Evolutionary conservation across 2,888 invertebrate genomes (phyloP).

Genomic region (Linnaemya vulpina): DNA sequence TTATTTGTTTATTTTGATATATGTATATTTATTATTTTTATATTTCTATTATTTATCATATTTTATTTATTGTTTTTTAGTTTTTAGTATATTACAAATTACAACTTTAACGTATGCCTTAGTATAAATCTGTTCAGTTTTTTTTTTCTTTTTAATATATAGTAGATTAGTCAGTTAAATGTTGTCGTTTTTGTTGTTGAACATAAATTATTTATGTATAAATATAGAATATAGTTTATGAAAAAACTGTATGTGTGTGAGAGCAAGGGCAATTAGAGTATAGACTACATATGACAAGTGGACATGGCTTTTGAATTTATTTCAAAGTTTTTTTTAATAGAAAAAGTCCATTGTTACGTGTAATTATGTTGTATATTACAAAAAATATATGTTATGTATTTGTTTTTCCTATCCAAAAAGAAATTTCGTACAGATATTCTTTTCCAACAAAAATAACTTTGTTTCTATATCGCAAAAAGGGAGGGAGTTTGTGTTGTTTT

Average conservation of each 20-base stretch:
- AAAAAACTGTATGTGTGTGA: conserved; percentile 20
- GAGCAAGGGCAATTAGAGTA: conserved; percentile 7
- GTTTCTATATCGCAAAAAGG: conserved; percentile 65
- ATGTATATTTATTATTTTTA: conserved; percentile 31
- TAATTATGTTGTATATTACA: conserved; percentile 71
- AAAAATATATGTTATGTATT: conserved; percentile 67
- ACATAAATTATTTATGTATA: conserved; percentile 44
- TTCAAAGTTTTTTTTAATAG: conserved; percentile 49
- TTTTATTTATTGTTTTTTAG: conserved; percentile 42
- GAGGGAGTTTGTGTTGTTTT: conserved; percentile 66
- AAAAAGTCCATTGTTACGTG: conserved; percentile 59
- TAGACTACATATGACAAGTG: conserved; percentile 42
- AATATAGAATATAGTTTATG: conserved; percentile 44
- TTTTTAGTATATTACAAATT: conserved; percentile 71
- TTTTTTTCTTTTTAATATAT: conserved; percentile 42
- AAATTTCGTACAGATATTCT: conserved; percentile 22
- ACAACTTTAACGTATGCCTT: conserved; percentile 71
- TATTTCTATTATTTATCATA: conserved; percentile 54
- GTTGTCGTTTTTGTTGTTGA: conserved; percentile 35
- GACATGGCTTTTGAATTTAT: conserved; percentile 21
- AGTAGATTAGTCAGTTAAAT: conserved; percentile 59
- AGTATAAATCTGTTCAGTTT: conserved; percentile 63
- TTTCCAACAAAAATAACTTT: conserved; percentile 42
- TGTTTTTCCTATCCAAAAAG: conserved; percentile 35
- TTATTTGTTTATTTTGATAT: conserved; percentile 37